Percentiles rank a stretch among this genome's conserved stretches.
These are phyloP conservation scores for Columba guinea DNA, from an alignment of 2,797 vertebrate genomes.

Conservation along the genomic window DNA sequence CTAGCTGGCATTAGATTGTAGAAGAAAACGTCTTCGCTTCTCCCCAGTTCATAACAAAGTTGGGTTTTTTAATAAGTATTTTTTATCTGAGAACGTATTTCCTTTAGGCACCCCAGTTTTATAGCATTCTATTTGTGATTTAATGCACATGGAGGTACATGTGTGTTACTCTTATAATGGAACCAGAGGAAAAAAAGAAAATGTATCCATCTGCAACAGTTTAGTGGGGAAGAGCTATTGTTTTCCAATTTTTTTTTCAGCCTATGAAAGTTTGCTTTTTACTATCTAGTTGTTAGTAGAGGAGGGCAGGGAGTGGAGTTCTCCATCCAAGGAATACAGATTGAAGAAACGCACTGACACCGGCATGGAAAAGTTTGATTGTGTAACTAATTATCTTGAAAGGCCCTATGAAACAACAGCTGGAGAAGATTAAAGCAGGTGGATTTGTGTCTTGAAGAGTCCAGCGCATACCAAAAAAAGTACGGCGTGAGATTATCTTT, in stretches of 20 bases:
- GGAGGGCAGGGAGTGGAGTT: not conserved
- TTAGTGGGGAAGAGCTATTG: slow-evolving; percentile 44
- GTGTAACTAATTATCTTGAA: slow-evolving; percentile 46
- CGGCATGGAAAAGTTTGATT: slow-evolving; percentile 4
- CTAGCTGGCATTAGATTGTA: not conserved
- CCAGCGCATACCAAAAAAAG: not conserved
- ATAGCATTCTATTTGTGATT: slow-evolving; percentile 14
- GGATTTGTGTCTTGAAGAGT: slow-evolving; percentile 56
- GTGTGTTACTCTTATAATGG: slow-evolving; percentile 2
- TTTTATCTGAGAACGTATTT: slow-evolving; percentile 28
- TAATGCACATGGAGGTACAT: slow-evolving; percentile 32
- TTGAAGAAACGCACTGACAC: not conserved
- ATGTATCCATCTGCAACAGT: slow-evolving; percentile 37
- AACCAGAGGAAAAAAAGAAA: slow-evolving; percentile 1
- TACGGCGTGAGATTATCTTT: not conserved
- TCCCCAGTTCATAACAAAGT: not conserved
- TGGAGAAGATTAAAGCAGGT: slow-evolving; percentile 74
- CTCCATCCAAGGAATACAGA: not conserved
- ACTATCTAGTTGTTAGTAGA: slow-evolving; percentile 18
- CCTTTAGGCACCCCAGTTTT: slow-evolving; percentile 1
- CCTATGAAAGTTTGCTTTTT: slow-evolving; percentile 30
- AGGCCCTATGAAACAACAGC: slow-evolving; percentile 42
- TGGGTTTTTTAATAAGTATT: not conserved
- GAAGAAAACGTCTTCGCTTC: slow-evolving; percentile 27
- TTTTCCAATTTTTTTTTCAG: slow-evolving; percentile 25